A percentile compares a stretch with the other conserved stretches of the same genome.
Evolutionary conservation across 2,797 vertebrate species (phyloP).

Genomic region (Bovichtus diacanthus): DNA sequence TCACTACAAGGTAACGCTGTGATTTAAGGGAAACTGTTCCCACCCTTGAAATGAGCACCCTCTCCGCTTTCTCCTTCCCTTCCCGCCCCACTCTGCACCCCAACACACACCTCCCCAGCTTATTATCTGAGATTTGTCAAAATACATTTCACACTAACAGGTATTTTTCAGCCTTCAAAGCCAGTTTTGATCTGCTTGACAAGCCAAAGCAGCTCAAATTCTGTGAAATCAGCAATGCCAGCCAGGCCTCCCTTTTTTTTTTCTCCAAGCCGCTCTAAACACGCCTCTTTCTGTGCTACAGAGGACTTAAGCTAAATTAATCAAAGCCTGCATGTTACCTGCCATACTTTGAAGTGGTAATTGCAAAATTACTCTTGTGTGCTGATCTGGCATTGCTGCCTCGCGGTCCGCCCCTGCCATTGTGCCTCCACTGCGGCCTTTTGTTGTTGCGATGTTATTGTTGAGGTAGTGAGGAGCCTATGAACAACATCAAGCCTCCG

Average conservation of each 20-base stretch:
- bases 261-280: constrained; percentile 74
- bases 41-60: constrained; percentile 58
- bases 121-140: constrained; percentile 90
- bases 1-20: constrained; percentile 85
- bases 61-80: constrained; percentile 34
- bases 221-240: constrained; percentile 89
- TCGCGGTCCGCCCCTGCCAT: constrained; percentile 60
- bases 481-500: constrained; percentile 50
- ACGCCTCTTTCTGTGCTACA: constrained; percentile 83
- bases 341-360: constrained; percentile 86
- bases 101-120: constrained; percentile 64
- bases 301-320: constrained; percentile 89
- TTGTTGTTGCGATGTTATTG: constrained; percentile 71
- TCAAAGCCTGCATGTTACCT: constrained; percentile 85
- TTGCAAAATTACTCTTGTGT: constrained; percentile 83
- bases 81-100: constrained; percentile 50
- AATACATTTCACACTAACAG: constrained; percentile 90
- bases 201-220: constrained; percentile 86
- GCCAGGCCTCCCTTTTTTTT: constrained; percentile 74
- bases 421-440: constrained; percentile 60
- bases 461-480: constrained; percentile 61
- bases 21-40: constrained; percentile 62
- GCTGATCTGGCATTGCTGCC: constrained; percentile 80
- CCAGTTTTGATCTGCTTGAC: constrained; percentile 86
- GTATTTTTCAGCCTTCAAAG: constrained; percentile 89